These are phyloP conservation scores for Ennomos erosarius DNA, from an alignment of 2,888 invertebrate genomes.

Conservation along the genomic window DNA sequence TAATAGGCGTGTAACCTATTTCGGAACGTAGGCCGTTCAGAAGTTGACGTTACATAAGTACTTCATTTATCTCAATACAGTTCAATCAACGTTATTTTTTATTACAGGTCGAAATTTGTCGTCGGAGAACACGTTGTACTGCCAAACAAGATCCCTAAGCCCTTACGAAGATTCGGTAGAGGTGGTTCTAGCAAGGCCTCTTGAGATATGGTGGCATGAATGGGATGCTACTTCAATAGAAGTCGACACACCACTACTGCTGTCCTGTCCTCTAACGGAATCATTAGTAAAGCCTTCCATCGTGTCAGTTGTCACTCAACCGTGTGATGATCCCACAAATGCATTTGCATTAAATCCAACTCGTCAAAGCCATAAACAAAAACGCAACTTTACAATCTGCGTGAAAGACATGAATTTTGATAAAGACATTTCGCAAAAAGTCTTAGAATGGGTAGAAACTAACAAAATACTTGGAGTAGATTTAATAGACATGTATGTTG, in stretches of 20 bases:
- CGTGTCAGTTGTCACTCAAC: conserved; percentile 79
- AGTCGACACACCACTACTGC: conserved; percentile 84
- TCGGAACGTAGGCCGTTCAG: no score
- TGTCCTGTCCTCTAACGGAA: conserved; percentile 87
- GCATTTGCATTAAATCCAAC: conserved; percentile 64
- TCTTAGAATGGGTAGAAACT: conserved; percentile 90
- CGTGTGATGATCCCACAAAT: conserved; percentile 78
- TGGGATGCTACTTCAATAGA: conserved; percentile 82
- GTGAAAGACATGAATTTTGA: conserved; percentile 89
- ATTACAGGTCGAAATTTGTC: conserved; percentile 70
- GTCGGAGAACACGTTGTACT: conserved; percentile 74
- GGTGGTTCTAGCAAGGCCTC: conserved; percentile 84
- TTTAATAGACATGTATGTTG: conserved; percentile 87
- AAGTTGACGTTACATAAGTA: no score
- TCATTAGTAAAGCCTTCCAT: conserved; percentile 64
- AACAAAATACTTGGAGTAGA: conserved; percentile 88
- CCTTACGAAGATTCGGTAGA: conserved; percentile 72
- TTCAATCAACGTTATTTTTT: not conserved
- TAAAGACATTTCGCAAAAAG: conserved; percentile 85
- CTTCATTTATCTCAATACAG: not conserved
- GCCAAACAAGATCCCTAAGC: conserved; percentile 79
- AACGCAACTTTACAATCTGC: conserved; percentile 86
- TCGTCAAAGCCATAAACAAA: conserved; percentile 42
- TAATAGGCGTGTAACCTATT: no score
- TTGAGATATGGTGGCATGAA: conserved; percentile 87